Conservation (phyloP, 2,797 vertebrate genomes). For the Nyctibius grandis region DNA sequence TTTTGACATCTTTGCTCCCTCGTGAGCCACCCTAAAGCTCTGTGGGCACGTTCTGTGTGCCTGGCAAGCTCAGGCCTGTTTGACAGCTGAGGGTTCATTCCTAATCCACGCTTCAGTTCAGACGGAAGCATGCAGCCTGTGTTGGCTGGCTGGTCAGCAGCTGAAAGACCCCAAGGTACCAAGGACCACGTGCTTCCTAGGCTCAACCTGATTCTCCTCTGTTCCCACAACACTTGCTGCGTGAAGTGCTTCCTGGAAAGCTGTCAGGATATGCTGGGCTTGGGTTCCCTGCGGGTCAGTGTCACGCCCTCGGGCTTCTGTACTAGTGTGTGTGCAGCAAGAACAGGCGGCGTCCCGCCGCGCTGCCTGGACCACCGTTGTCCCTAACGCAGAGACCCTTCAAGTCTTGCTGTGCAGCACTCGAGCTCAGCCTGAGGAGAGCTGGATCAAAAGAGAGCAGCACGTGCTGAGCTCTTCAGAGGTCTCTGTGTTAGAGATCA, state of each 20-base stretch:
- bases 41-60: fast-evolving
- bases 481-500: neutral
- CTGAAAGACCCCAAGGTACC: neutral
- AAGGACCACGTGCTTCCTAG: neutral
- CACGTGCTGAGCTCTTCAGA: neutral
- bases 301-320: neutral
- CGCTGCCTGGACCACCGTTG: fast-evolving
- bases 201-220: neutral
- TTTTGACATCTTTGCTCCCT: neutral
- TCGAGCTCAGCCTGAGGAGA: neutral
- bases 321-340: neutral
- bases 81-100: neutral
- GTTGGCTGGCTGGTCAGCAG: neutral
- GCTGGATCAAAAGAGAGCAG: neutral
- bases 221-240: neutral
- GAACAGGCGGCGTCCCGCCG: fast-evolving
- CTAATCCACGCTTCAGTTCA: neutral
- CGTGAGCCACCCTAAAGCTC: neutral
- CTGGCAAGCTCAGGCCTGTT: neutral
- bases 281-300: neutral
- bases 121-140: neutral
- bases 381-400: neutral
- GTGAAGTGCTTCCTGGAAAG: neutral
- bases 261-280: neutral
- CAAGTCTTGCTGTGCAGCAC: neutral